Percentiles rank a stretch among this genome's conserved stretches.
These are phyloP conservation scores for Scartelaos histophorus DNA, from an alignment of 2,113 vertebrate genomes.

Conservation along the genomic window DNA sequence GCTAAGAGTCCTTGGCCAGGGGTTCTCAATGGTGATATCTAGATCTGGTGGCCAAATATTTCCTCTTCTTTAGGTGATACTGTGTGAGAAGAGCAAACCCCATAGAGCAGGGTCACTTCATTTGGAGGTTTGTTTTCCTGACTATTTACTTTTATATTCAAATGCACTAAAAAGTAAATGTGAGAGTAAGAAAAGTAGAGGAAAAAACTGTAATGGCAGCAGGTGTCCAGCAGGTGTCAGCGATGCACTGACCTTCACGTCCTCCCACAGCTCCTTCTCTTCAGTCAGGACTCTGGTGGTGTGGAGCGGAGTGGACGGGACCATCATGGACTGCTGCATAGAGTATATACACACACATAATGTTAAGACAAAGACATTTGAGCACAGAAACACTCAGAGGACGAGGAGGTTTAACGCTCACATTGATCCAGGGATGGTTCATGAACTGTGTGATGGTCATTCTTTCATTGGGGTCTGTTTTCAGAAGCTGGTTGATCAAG, in stretches of 20 bases:
- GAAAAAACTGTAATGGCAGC: conserved; percentile 35
- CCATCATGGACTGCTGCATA: conserved; percentile 87
- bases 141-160: no score
- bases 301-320: conserved; percentile 93
- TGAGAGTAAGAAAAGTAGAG: no score
- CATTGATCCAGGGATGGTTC: conserved; percentile 98
- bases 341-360: conserved; percentile 17
- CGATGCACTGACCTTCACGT: conserved; percentile 89
- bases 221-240: conserved; percentile 49
- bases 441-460: conserved; percentile 95
- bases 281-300: conserved; percentile 93
- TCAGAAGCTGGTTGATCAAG: conserved; percentile 91
- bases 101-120: no score
- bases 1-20: no score
- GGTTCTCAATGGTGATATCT: no score
- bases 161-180: no score
- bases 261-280: conserved; percentile 96
- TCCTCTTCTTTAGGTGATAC: no score
- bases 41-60: no score
- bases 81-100: no score
- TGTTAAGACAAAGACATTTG: not conserved
- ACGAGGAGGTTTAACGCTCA: conserved; percentile 64
- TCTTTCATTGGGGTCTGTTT: conserved; percentile 95
- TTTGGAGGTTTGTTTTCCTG: no score
- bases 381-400: not conserved